phyloP scores from a whole-genome alignment of 2,113 vertebrate species.

The Erythrocercus mccallii region DNA sequence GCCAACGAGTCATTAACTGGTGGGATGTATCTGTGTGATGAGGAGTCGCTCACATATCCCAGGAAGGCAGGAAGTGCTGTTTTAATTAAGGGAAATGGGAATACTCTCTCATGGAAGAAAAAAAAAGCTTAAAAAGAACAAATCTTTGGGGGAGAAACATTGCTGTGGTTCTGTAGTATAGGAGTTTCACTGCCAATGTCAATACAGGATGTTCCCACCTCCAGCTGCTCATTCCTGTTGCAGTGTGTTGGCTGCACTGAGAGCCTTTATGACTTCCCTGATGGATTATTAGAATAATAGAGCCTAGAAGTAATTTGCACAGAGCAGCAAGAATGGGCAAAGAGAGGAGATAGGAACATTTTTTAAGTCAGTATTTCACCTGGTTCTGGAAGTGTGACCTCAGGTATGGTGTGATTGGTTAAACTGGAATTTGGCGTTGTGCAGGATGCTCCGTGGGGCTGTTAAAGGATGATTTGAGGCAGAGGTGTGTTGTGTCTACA shows the following conservation, averaged over 20 bases:
- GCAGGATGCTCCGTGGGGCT: rapidly evolving
- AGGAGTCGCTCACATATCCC: not conserved
- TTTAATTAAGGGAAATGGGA: not conserved
- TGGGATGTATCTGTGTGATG: not conserved
- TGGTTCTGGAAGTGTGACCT: not conserved
- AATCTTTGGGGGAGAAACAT: not conserved
- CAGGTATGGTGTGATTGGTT: not conserved
- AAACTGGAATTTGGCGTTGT: not conserved
- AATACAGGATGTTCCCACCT: not conserved
- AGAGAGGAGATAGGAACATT: not conserved
- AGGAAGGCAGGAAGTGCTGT: not conserved
- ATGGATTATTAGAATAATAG: not conserved
- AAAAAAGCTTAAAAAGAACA: not conserved
- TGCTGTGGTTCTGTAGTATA: not conserved
- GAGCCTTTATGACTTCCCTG: not conserved
- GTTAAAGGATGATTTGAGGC: not conserved
- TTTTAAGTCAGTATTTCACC: not conserved
- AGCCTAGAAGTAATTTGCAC: not conserved
- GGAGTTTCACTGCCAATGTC: not conserved
- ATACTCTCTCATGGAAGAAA: not conserved
- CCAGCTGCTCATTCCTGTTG: not conserved
- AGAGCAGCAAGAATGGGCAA: not conserved
- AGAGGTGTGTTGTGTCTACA: not conserved
- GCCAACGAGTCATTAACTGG: not conserved
- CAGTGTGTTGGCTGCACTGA: not conserved